phyloP scores from a whole-genome alignment of 92 coral and sea anemone genomes.

The Pocillopora meandrina region DNA sequence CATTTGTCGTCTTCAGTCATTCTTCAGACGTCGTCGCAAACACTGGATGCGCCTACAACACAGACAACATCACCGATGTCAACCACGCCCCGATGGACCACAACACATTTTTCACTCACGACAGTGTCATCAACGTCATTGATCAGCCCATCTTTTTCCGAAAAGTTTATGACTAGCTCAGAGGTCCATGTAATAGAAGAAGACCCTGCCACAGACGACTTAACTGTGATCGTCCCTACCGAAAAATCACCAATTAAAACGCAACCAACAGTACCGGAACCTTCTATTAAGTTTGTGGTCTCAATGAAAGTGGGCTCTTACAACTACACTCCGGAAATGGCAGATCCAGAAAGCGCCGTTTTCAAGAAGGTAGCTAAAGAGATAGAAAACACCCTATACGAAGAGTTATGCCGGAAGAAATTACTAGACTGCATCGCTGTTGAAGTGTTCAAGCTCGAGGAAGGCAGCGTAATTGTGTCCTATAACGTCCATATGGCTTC shows the following conservation, averaged over 20 bases:
- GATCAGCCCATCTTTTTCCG: neutral
- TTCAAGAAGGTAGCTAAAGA: neutral
- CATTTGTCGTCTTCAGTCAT: neutral
- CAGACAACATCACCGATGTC: neutral
- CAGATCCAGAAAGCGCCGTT: neutral
- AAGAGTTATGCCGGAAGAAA: neutral
- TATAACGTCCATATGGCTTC: neutral
- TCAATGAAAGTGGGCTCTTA: neutral
- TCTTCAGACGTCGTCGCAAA: neutral
- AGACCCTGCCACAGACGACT: no score
- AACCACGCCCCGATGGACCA: neutral
- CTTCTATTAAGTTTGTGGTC: neutral
- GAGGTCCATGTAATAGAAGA: no score
- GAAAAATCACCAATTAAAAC: neutral
- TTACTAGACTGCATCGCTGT: neutral
- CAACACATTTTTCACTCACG: neutral
- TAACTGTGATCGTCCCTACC: no score
- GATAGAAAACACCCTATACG: neutral
- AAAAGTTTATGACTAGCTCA: no score
- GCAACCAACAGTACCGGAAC: slow-evolving; percentile 3
- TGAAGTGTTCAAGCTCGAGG: neutral
- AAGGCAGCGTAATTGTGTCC: neutral
- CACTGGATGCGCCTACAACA: neutral
- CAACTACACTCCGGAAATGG: slow-evolving; percentile 1
- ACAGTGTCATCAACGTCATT: neutral